Base-by-base conservation (phyloP, 2,797 vertebrate genomes). In the Telmatherina bonti region DNA sequence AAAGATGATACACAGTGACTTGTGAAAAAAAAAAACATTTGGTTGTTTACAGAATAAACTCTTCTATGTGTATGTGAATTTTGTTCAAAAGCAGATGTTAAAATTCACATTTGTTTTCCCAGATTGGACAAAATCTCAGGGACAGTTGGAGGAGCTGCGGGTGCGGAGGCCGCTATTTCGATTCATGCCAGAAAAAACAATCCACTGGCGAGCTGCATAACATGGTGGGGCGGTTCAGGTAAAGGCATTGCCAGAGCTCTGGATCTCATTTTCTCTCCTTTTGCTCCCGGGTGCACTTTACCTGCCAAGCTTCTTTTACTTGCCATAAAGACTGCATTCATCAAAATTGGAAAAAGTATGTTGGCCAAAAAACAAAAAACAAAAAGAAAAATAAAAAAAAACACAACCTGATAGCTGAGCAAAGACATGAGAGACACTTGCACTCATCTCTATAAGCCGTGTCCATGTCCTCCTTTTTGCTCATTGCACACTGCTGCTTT, bases 231-330 rank as follows among this genome's bases (percentile, higher is more conserved):
- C 45, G 76, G 85, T 91, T 91, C 90, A 93, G 91, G 91, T 91
- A 57, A 74, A 87, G 57, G 81, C 81, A 63, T 52, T 89, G 91
- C 94, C 93, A 94, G 86, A 92, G 82, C 81, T 94, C 93, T 94
- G 93, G 92, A 92, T 92, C 84, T 89, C 75, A 94, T 95, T 94
- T 94, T 92, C 92, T 89, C 88, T 92, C 78, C 66, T 72, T 79
- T 36, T 72, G 86, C 92, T 92, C 91, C 84, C 55, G 85, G 86
- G 87, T 82, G 74, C 38, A 70, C 81, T 70, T 79, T 90, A 93
- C 90, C 91, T 94, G 93, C 93, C 91, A 94, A 94, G 69, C 75
- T 69, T 73, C 77, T 76, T 90, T 88, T 83, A 87, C 87, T 47
- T 85, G 70, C 84, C 89, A 93, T 93, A 93, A 93, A 94, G 91